Evolutionary conservation across 2,113 vertebrate species (phyloP), one percentile per base, ranked within the genome.

Genomic region (Oceanites oceanicus): DNA sequence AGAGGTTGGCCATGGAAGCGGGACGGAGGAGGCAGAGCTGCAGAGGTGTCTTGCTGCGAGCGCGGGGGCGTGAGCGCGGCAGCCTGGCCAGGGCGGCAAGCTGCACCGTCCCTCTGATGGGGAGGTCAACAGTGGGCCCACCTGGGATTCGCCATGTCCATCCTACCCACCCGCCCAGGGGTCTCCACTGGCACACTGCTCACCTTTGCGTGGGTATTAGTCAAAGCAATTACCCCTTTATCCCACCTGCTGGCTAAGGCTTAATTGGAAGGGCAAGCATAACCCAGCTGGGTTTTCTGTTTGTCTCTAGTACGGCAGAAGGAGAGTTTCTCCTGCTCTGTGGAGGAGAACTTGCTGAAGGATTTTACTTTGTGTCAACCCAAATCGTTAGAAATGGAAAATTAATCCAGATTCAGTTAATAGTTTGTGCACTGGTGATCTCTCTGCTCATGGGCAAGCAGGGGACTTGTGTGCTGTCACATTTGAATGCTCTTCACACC

Each of bases 371-470:
- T 47, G 53, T 12, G 13, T 45, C 11, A 32, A 68, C 78, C 68
- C 66, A 75, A 68, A 44, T 79, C 32, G 19, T 87, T 95, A 84
- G 59, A 59, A 91, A 85, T 45, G 47, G 32, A 88, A 93, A 94
- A 78, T 86, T 34, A 88, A 74, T 95, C 18, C 7, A 40, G 40
- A 20, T 72, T 47, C 40, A 29, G 40, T 92, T 71, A 78, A 27
- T 9, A n/a, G 27, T 16, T 82, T 77, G 59, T 90, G 36, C 63
- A 11, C 9, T 44, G 36, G 18, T 72, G 59, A 47, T 42, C 36
- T 14, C 91, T 86, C 66, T 79, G 75, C 34, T 23, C 4, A 2
- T 3, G 34, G 40, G 18, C 44, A 42, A 29, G 36, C 15, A 58
- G 59, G 45, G 63, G 5, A 21, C 16, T 44, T 4, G 1, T 17